Evolutionary conservation across 92 coral and sea anemone species (phyloP).

Genomic region (Zoanthus sansibaricus): DNA sequence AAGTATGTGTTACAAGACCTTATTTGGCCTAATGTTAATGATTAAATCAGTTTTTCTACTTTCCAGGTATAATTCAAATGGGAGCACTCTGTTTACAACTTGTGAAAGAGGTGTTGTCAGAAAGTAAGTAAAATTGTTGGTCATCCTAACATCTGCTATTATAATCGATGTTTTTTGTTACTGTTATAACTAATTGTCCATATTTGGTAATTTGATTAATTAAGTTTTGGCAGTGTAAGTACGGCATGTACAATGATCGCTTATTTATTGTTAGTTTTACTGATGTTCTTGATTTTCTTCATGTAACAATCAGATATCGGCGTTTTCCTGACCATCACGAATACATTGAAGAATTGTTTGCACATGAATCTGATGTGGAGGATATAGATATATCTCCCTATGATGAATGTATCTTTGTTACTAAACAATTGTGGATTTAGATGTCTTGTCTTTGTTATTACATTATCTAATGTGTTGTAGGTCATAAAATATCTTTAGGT

Average conservation of each 20-base stretch:
- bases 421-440: too few relatives aligned
- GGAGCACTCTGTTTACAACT: conserved; percentile 84
- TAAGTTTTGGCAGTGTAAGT: too few relatives aligned
- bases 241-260: background rate
- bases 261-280: background rate
- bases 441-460: too few relatives aligned
- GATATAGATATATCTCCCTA: conserved; percentile 89
- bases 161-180: too few relatives aligned
- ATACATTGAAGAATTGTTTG: conserved; percentile 74
- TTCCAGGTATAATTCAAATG: conserved; percentile 86
- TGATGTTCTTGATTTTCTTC: background rate
- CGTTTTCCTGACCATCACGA: conserved; percentile 89
- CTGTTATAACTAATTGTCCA: too few relatives aligned
- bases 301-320: conserved; percentile 68
- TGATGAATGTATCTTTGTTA: conserved; percentile 83
- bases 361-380: conserved; percentile 78
- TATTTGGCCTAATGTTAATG: background rate
- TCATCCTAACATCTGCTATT: too few relatives aligned
- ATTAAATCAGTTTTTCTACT: background rate
- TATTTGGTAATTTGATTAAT: too few relatives aligned
- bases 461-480: too few relatives aligned
- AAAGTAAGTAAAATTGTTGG: conserved; percentile 57
- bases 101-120: conserved; percentile 85
- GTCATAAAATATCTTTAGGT: too few relatives aligned
- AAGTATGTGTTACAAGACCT: background rate